These are phyloP conservation scores for Callyntrura guangdongensis DNA, from an alignment of 2,888 invertebrate species.

Conservation along the genomic window DNA sequence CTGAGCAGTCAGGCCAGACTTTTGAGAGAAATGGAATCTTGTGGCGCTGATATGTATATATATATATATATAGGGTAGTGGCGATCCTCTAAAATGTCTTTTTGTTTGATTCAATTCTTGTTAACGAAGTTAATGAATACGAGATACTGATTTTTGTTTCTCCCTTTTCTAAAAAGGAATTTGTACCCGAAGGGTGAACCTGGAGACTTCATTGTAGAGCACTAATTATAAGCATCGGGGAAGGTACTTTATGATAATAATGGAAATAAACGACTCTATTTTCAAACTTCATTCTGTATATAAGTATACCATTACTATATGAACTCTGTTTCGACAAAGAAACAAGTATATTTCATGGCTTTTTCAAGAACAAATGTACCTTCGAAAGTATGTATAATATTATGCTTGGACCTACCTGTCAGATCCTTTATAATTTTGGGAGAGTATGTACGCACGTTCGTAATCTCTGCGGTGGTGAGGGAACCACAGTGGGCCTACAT, in stretches of 20 bases:
- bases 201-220: conserved; percentile 49
- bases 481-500: background rate
- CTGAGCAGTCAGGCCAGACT: background rate
- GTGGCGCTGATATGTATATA: conserved; percentile 36
- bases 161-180: conserved; percentile 67
- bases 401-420: conserved; percentile 21
- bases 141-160: conserved; percentile 67
- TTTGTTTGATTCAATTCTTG: conserved; percentile 77
- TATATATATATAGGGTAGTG: too few relatives aligned
- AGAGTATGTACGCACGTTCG: conserved; percentile 26
- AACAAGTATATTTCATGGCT: conserved; percentile 11
- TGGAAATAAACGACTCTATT: conserved; percentile 73
- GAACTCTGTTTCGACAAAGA: background rate
- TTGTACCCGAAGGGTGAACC: conserved; percentile 75
- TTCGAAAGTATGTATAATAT: background rate
- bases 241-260: conserved; percentile 65
- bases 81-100: conserved; percentile 69
- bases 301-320: too few relatives aligned
- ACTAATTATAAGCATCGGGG: conserved; percentile 68
- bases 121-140: conserved; percentile 78
- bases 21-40: conserved; percentile 4
- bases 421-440: conserved; percentile 16
- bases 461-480: conserved; percentile 51
- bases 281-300: background rate
- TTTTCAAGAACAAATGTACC: background rate